A percentile compares a stretch with the other conserved stretches of the same genome.
These are phyloP conservation scores for Brienomyrus brachyistius DNA, from an alignment of 2,113 vertebrate genomes.

Conservation along the genomic window DNA sequence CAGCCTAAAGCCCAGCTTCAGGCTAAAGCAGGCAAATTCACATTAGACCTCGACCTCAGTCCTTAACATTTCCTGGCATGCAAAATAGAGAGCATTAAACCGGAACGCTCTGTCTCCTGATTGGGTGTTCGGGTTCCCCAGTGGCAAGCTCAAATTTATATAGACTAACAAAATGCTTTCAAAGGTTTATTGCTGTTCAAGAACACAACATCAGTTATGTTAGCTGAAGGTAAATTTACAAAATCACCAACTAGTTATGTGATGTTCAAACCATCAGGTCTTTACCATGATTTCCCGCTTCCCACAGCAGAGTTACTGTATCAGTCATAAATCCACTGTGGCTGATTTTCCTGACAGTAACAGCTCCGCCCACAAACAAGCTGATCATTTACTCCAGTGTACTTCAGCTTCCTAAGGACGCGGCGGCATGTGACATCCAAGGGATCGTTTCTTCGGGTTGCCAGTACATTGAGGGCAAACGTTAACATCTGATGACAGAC, in stretches of 20 bases:
- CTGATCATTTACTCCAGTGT: neutral
- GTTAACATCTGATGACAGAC: neutral
- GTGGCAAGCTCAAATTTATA: neutral
- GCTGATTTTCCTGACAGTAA: neutral
- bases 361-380: neutral
- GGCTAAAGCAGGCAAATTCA: neutral
- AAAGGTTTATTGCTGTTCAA: neutral
- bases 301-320: neutral
- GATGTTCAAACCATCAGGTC: neutral
- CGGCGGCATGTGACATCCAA: neutral
- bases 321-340: neutral
- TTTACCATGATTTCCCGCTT: neutral
- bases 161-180: neutral
- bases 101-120: neutral
- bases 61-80: neutral
- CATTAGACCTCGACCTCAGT: neutral
- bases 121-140: neutral
- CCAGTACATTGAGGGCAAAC: neutral
- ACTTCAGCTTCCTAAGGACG: neutral
- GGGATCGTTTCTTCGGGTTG: neutral
- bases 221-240: neutral
- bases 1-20: neutral
- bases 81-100: neutral
- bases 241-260: neutral
- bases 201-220: neutral